phyloP scores from a whole-genome alignment of 2,797 vertebrate genomes.

The Eurystomus glaucurus region DNA sequence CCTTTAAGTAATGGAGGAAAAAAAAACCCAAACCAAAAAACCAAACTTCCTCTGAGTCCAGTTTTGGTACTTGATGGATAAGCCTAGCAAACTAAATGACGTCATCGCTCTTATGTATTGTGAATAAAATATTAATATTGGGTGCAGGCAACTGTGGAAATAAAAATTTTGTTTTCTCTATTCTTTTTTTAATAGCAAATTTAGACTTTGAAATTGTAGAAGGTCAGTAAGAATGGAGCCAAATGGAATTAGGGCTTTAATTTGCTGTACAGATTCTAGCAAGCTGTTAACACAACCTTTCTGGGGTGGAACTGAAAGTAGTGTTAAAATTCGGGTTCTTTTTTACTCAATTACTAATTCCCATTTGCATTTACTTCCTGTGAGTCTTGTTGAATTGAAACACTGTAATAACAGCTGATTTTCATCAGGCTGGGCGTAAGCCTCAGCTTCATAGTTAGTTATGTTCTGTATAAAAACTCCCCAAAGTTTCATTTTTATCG shows the following conservation, averaged over 20 bases:
- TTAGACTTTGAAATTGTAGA: neutral
- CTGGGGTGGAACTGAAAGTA: neutral
- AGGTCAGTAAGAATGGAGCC: neutral
- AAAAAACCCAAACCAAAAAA: neutral
- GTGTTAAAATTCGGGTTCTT: neutral
- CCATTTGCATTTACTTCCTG: neutral
- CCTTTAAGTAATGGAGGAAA: neutral
- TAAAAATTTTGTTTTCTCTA: neutral
- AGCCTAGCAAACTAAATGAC: neutral
- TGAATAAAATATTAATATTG: neutral
- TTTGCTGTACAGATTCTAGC: neutral
- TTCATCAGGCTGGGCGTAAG: neutral
- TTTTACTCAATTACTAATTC: neutral
- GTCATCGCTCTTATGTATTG: neutral
- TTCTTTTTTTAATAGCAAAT: neutral
- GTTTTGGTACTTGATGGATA: neutral
- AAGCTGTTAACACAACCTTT: neutral
- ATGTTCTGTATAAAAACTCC: neutral
- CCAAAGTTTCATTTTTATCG: neutral
- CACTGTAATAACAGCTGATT: neutral
- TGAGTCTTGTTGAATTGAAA: conserved; percentile 5
- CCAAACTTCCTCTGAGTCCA: neutral
- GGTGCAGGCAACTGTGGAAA: neutral
- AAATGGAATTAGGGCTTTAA: neutral
- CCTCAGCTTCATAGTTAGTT: neutral